Conservation (phyloP, 2,113 vertebrate species). For the Rhinoderma darwinii region DNA sequence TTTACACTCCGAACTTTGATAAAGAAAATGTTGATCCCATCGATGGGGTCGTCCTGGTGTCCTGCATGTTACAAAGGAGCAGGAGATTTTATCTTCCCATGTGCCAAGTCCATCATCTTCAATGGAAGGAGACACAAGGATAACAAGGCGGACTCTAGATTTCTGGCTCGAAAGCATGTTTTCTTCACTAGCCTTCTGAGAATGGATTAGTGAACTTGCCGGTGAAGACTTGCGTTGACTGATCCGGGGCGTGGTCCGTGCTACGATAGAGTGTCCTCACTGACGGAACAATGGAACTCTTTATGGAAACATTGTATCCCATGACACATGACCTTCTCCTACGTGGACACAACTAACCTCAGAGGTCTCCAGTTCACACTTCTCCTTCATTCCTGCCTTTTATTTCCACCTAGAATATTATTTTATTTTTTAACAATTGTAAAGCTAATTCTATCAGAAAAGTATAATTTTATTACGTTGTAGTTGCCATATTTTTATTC, state of each 20-base stretch:
- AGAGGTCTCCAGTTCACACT: background rate
- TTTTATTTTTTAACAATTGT: conserved; percentile 44
- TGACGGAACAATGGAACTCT: background rate
- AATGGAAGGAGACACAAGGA: background rate
- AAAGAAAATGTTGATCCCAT: conserved; percentile 42
- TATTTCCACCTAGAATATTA: conserved; percentile 1
- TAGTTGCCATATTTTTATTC: conserved; percentile 36
- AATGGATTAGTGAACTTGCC: conserved; percentile 30
- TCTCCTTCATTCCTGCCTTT: conserved; percentile 30
- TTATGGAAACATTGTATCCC: background rate
- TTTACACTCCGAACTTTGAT: conserved; percentile 60
- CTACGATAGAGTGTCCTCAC: background rate
- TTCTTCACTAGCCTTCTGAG: conserved; percentile 42
- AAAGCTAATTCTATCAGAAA: conserved; percentile 26
- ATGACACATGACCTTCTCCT: background rate
- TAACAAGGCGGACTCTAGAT: background rate
- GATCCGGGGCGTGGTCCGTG: background rate
- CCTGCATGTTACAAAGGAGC: conserved; percentile 35
- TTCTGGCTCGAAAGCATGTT: background rate
- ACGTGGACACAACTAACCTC: background rate
- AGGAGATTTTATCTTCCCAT: conserved; percentile 56
- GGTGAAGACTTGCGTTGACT: background rate
- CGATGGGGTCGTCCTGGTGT: conserved; percentile 18
- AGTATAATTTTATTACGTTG: conserved; percentile 44
- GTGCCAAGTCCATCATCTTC: conserved; percentile 65